Percentiles rank a stretch among this genome's conserved stretches.
phyloP scores from a whole-genome alignment of 2,797 vertebrate genomes.

The Sarcophilus harrisii region DNA sequence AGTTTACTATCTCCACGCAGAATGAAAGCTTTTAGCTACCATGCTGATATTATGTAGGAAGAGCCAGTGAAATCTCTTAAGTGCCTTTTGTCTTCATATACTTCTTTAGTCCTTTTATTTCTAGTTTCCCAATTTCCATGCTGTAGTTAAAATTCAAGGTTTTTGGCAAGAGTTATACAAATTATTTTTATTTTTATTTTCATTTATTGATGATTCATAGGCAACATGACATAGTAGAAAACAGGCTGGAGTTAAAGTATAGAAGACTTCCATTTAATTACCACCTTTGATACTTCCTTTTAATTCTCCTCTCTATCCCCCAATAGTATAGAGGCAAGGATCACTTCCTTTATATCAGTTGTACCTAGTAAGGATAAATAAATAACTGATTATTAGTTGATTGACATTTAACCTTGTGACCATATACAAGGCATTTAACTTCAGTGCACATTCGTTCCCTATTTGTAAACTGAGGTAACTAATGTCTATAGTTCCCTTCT shows the following conservation, averaged over 20 bases:
- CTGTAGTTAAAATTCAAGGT: neutral
- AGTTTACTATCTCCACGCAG: constrained; percentile 54
- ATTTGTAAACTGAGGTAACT: neutral
- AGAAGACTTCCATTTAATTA: neutral
- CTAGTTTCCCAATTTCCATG: neutral
- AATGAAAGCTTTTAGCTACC: constrained; percentile 46
- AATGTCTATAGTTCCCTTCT: neutral
- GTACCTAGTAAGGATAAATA: neutral
- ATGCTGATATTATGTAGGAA: constrained; percentile 42
- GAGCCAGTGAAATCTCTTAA: neutral
- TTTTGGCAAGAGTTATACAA: neutral
- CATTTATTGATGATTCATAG: neutral
- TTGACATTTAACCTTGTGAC: neutral
- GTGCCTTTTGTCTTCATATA: neutral
- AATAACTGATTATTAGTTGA: neutral
- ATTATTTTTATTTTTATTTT: neutral
- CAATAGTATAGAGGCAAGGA: neutral
- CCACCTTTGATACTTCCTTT: neutral
- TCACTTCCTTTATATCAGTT: neutral
- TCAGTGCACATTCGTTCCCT: neutral
- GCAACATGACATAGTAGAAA: neutral
- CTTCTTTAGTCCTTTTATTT: neutral
- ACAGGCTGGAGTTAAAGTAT: neutral
- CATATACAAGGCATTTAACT: neutral
- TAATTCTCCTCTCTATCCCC: neutral